Conservation (phyloP, 2,113 vertebrate species). For the zebrafish (Danio rerio) region DNA sequence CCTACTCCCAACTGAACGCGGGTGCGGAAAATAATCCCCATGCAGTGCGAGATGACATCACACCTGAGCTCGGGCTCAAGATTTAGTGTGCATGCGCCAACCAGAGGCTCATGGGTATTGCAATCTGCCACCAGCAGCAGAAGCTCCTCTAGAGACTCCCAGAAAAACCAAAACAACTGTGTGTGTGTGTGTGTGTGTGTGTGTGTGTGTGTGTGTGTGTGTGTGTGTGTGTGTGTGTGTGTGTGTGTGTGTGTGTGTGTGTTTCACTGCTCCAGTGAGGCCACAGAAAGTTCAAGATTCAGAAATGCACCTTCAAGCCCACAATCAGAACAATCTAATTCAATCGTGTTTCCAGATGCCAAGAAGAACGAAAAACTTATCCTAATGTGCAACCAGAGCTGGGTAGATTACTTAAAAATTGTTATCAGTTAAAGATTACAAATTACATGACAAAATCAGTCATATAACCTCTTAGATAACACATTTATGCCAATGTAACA, state of each 20-base stretch:
- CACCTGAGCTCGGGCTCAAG: background rate
- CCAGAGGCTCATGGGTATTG: background rate
- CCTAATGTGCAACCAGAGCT: no score
- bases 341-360: background rate
- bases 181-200: background rate
- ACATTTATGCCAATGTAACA: no score
- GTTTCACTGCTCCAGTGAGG: background rate
- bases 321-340: background rate
- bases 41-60: background rate
- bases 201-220: background rate
- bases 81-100: background rate
- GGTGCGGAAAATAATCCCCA: constrained; percentile 20
- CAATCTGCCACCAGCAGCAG: background rate
- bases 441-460: no score
- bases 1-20: no score
- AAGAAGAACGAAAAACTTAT: background rate
- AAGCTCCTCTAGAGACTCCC: background rate
- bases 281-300: background rate
- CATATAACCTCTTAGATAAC: no score
- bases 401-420: no score
- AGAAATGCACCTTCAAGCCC: background rate
- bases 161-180: constrained; percentile 7
- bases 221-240: background rate
- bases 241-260: background rate
- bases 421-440: no score